Percentiles rank a stretch among this genome's conserved stretches.
phyloP scores from a whole-genome alignment of 2,113 vertebrate genomes.

The Dipodomys merriami region DNA sequence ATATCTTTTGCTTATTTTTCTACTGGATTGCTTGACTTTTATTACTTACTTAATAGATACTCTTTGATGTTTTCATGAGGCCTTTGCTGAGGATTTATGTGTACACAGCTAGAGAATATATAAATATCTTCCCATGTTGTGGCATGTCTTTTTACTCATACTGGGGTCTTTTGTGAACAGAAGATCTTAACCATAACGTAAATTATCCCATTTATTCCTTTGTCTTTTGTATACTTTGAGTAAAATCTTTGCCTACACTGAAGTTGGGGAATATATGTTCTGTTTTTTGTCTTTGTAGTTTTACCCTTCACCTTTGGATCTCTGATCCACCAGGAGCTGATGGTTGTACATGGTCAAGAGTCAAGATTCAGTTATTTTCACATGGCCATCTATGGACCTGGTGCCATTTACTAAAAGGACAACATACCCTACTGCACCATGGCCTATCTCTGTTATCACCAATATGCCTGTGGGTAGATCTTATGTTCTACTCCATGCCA shows the following conservation, averaged over 20 bases:
- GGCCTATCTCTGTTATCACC: not conserved
- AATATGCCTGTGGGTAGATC: not conserved
- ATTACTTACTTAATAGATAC: not conserved
- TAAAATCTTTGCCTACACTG: not conserved
- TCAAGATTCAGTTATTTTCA: not conserved
- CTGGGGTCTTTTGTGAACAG: not conserved
- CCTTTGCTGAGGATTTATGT: not conserved
- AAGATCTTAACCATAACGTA: slow-evolving; percentile 27
- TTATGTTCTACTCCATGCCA: not conserved
- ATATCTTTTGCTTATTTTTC: not conserved
- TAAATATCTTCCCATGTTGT: not conserved
- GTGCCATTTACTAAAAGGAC: not conserved
- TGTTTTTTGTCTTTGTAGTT: not conserved
- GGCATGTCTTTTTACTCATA: not conserved
- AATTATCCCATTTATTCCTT: not conserved
- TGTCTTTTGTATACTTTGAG: not conserved
- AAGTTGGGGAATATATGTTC: slow-evolving; percentile 2
- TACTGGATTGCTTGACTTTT: not conserved
- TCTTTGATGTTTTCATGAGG: not conserved
- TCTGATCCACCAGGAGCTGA: not conserved
- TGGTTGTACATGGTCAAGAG: not conserved
- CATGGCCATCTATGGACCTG: not conserved
- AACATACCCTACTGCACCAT: not conserved
- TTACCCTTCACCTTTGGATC: not conserved
- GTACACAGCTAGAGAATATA: not conserved